A percentile compares a stretch with the other conserved stretches of the same genome.
These are phyloP conservation scores for Petrolisthes cinctipes DNA, from an alignment of 2,888 invertebrate genomes.

Conservation along the genomic window DNA sequence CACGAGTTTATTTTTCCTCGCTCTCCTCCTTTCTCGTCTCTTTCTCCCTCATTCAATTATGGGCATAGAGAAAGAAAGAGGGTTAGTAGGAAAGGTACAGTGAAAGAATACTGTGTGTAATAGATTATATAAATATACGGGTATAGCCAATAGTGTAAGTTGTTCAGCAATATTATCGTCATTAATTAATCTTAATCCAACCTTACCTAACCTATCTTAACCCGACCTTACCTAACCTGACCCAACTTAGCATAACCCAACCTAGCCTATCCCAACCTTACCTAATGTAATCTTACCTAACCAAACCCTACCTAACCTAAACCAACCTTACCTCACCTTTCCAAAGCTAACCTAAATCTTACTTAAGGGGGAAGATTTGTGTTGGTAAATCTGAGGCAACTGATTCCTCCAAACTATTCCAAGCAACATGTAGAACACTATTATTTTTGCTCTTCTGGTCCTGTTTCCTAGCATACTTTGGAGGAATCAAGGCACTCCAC, in stretches of 20 bases:
- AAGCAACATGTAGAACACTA: too few relatives aligned
- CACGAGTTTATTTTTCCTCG: neutral
- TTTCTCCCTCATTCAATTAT: neutral
- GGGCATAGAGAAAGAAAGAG: neutral
- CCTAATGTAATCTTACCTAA: neutral
- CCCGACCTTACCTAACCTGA: constrained; percentile 3
- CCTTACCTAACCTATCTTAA: neutral
- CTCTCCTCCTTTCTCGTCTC: neutral
- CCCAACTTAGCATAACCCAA: neutral
- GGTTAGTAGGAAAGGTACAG: too few relatives aligned
- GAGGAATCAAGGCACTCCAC: neutral
- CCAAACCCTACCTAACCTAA: neutral
- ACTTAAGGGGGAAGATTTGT: neutral
- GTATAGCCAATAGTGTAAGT: too few relatives aligned
- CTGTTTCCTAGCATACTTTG: neutral
- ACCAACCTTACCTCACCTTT: neutral
- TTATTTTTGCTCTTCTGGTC: too few relatives aligned
- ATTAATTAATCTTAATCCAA: too few relatives aligned
- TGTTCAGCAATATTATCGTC: too few relatives aligned
- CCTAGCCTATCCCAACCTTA: neutral
- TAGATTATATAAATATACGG: too few relatives aligned
- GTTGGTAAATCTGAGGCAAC: too few relatives aligned
- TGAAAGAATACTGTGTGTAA: too few relatives aligned
- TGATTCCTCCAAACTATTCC: too few relatives aligned
- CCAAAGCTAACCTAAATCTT: constrained; percentile 5